A percentile compares a stretch with the other conserved stretches of the same genome.
These are phyloP conservation scores for Otis tarda DNA, from an alignment of 2,113 vertebrate species.

Conservation along the genomic window DNA sequence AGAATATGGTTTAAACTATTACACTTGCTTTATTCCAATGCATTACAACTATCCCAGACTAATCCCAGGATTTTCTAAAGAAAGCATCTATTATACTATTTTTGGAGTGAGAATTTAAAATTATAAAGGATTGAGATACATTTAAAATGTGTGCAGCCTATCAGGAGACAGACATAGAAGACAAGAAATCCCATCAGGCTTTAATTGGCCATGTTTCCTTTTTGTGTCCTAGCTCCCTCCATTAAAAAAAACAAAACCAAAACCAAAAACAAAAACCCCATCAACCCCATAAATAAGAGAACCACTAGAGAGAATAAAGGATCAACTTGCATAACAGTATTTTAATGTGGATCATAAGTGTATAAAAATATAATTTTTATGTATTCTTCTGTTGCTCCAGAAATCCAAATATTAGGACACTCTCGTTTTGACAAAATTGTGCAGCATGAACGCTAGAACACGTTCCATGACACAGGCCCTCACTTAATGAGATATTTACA, in stretches of 20 bases:
- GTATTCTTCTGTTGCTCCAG: neutral
- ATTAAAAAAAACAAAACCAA: neutral
- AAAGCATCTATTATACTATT: neutral
- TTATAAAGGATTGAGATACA: neutral
- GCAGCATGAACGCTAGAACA: neutral
- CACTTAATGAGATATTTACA: neutral
- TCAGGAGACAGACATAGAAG: neutral
- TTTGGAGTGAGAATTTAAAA: neutral
- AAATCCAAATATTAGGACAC: conserved; percentile 8
- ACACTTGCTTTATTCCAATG: neutral
- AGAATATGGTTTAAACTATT: neutral
- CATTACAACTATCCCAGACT: neutral
- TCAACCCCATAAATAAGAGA: neutral
- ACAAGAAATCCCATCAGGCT: neutral
- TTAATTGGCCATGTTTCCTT: neutral
- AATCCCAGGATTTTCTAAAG: neutral
- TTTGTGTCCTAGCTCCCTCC: neutral
- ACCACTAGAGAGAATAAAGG: neutral
- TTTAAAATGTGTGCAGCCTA: neutral
- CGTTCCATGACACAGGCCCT: neutral
- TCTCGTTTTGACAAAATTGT: neutral
- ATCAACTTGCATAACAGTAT: neutral
- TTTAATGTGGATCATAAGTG: neutral
- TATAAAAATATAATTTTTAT: neutral
- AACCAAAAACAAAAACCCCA: too few relatives aligned